Percentiles rank a stretch among this genome's conserved stretches.
These are phyloP conservation scores for Cryptocephalus primarius DNA, from an alignment of 2,888 invertebrate genomes.

Conservation along the genomic window DNA sequence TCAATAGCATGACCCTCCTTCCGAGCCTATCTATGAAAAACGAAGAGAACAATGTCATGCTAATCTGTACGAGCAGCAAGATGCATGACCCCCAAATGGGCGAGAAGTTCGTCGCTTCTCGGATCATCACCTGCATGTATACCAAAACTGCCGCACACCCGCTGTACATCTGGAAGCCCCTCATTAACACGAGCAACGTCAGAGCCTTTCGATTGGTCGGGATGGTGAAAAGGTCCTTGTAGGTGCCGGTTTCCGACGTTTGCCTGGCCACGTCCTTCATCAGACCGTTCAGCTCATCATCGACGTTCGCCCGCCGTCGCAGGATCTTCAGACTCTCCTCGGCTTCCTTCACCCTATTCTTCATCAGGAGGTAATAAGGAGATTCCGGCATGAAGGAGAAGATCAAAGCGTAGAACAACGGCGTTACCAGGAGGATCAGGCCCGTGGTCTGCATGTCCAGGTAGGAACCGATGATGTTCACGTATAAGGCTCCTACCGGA, in stretches of 20 bases:
- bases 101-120: background rate
- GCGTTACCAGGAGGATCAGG: constrained; percentile 9
- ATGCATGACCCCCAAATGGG: background rate
- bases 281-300: constrained; percentile 19
- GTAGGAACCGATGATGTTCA: constrained; percentile 1
- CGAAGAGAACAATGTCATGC: constrained; percentile 6
- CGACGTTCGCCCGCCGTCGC: constrained; percentile 19
- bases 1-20: background rate
- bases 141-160: background rate
- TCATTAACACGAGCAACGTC: constrained; percentile 10
- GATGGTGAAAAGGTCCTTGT: constrained; percentile 22
- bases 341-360: constrained; percentile 17
- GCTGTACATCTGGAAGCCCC: background rate
- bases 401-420: constrained; percentile 17
- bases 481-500: background rate
- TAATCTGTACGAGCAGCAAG: background rate
- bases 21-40: background rate
- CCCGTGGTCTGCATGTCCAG: constrained; percentile 9
- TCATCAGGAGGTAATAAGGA: constrained; percentile 26
- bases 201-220: constrained; percentile 22
- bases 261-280: constrained; percentile 22
- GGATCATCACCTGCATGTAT: background rate
- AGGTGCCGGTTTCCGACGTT: constrained; percentile 21
- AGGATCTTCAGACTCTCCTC: constrained; percentile 18
- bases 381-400: constrained; percentile 25